Evolutionary conservation across 2,888 invertebrate genomes (phyloP).

Genomic region (Amphipyra berbera): DNA sequence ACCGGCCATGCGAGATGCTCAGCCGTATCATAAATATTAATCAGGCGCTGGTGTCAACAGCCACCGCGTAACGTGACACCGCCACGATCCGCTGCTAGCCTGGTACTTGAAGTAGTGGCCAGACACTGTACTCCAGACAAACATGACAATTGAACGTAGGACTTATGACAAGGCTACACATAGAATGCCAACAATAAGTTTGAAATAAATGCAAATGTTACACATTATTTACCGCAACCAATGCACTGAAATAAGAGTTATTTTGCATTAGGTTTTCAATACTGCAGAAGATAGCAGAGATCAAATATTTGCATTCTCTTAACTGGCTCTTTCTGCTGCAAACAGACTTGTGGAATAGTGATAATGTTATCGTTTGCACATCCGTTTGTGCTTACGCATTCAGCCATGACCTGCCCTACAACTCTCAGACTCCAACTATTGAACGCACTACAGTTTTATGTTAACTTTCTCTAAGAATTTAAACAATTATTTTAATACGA

Average conservation of each 20-base stretch:
- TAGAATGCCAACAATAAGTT: constrained; percentile 35
- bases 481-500: constrained; percentile 32
- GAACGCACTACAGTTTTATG: constrained; percentile 75
- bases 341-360: constrained; percentile 69
- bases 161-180: constrained; percentile 55
- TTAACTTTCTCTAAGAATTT: constrained; percentile 62
- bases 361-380: constrained; percentile 85
- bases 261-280: constrained; percentile 22
- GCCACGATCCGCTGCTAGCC: constrained; percentile 85
- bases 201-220: constrained; percentile 16
- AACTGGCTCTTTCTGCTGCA: constrained; percentile 57
- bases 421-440: constrained; percentile 76
- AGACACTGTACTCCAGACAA: constrained; percentile 74
- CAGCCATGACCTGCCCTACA: constrained; percentile 89
- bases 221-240: constrained; percentile 5
- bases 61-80: constrained; percentile 90
- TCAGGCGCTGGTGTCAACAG: constrained; percentile 90
- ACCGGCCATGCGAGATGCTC: constrained; percentile 90
- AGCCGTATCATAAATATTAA: constrained; percentile 90
- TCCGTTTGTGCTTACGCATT: constrained; percentile 85
- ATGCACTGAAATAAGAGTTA: constrained; percentile 1
- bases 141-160: constrained; percentile 62
- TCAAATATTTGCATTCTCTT: constrained; percentile 65
- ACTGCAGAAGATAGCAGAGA: constrained; percentile 42
- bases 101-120: constrained; percentile 79